phyloP scores from a whole-genome alignment of 2,113 vertebrate genomes.

The Anarhynchus alexandrinus region DNA sequence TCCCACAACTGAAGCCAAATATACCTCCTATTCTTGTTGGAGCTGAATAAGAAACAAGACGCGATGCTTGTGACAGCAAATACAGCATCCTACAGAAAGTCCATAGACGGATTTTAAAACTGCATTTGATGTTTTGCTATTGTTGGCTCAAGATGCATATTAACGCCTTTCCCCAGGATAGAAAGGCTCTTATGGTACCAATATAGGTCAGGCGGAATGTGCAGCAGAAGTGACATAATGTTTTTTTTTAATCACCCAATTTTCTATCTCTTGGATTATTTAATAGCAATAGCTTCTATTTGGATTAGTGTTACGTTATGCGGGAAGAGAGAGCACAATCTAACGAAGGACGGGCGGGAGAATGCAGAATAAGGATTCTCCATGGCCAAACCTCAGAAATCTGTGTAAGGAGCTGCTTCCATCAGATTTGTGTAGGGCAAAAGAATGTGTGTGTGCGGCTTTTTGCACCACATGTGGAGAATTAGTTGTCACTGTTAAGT shows the following conservation, averaged over 20 bases:
- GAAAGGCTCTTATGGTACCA: neutral
- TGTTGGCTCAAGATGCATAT: constrained; percentile 3
- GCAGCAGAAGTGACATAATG: neutral
- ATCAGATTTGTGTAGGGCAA: neutral
- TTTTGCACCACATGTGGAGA: neutral
- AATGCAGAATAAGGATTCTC: neutral
- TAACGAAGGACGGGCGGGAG: neutral
- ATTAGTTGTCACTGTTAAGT: neutral
- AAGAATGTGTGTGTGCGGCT: neutral
- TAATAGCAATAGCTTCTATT: neutral
- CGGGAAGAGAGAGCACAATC: neutral
- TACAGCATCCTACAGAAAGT: constrained; percentile 20
- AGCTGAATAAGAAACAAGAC: neutral
- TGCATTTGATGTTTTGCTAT: neutral
- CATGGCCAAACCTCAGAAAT: neutral
- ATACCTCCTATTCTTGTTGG: constrained; percentile 10
- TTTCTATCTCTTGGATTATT: neutral
- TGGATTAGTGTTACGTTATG: neutral
- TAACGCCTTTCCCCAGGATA: neutral
- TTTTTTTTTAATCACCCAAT: neutral
- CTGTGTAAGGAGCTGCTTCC: neutral
- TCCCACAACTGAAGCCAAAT: constrained; percentile 54
- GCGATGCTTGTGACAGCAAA: constrained; percentile 21
- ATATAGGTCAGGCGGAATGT: neutral
- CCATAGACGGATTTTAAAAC: neutral